A percentile compares a stretch with the other conserved stretches of the same genome.
phyloP scores from a whole-genome alignment of 2,888 invertebrate genomes.

The Lobophora halterata region DNA sequence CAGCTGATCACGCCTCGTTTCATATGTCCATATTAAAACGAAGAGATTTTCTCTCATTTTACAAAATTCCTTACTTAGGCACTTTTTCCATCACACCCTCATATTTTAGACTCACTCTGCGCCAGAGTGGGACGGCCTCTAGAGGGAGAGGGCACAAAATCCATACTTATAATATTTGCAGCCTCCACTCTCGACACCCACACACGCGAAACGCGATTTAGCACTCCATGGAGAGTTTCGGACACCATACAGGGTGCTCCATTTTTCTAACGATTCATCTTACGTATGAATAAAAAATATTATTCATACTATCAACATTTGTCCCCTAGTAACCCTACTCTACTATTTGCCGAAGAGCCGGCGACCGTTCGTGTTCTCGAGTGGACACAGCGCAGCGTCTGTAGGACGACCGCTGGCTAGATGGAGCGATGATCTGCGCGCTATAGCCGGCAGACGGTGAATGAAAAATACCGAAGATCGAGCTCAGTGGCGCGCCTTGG shows the following conservation, averaged over 20 bases:
- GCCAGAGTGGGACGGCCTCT: constrained; percentile 51
- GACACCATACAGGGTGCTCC: constrained; percentile 55
- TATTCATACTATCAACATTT: no score
- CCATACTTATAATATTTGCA: constrained; percentile 81
- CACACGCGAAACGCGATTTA: constrained; percentile 64
- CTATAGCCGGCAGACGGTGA: no score
- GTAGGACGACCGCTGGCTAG: no score
- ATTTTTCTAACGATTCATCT: constrained; percentile 4
- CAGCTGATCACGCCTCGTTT: no score
- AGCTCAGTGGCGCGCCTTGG: no score
- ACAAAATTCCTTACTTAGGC: constrained; percentile 10
- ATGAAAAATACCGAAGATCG: no score
- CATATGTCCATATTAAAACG: no score
- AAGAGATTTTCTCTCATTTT: background rate
- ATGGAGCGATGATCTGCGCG: no score
- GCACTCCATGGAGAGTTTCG: constrained; percentile 72
- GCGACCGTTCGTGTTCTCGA: no score
- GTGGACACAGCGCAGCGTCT: no score
- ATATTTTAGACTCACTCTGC: constrained; percentile 74
- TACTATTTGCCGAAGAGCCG: no score
- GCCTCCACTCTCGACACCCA: constrained; percentile 72
- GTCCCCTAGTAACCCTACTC: no score
- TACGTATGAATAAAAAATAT: background rate
- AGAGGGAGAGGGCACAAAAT: constrained; percentile 69
- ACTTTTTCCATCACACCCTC: constrained; percentile 43